A percentile compares a stretch with the other conserved stretches of the same genome.
These are phyloP conservation scores for Chromobotia macracanthus DNA, from an alignment of 2,797 vertebrate genomes.

Conservation along the genomic window DNA sequence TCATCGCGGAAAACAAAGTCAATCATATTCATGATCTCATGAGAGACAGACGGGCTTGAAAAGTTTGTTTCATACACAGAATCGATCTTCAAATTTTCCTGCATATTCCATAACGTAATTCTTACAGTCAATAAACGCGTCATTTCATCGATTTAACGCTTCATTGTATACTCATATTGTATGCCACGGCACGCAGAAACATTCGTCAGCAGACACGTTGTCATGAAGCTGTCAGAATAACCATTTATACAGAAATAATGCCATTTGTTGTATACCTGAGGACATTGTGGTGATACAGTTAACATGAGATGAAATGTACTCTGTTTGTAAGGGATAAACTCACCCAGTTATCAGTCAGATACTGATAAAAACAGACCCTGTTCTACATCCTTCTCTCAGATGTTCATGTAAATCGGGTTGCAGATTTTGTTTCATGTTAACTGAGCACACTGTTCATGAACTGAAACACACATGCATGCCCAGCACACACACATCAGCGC, in stretches of 20 bases:
- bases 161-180: slow-evolving; percentile 80
- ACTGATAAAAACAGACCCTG: neutral
- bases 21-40: slow-evolving; percentile 74
- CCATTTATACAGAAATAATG: neutral
- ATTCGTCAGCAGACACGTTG: slow-evolving; percentile 16
- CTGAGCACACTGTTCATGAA: too few species aligned
- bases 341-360: too few species aligned
- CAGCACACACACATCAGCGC: too few species aligned
- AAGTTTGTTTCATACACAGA: slow-evolving; percentile 8
- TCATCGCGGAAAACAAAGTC: slow-evolving; percentile 47
- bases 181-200: slow-evolving; percentile 80
- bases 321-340: neutral
- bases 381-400: too few species aligned
- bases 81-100: slow-evolving; percentile 3
- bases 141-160: slow-evolving; percentile 59
- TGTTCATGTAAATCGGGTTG: too few species aligned
- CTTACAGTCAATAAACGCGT: slow-evolving; percentile 5
- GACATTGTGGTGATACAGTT: slow-evolving; percentile 6
- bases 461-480: neutral
- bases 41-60: slow-evolving; percentile 63
- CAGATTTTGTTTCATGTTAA: too few species aligned
- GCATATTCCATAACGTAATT: neutral
- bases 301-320: neutral
- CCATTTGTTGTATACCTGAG: neutral
- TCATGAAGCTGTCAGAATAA: slow-evolving; percentile 13